A percentile compares a stretch with the other conserved stretches of the same genome.
Evolutionary conservation across 1,140 invertebrate species (phyloP).

Genomic region (Drosophila tropicalis): DNA sequence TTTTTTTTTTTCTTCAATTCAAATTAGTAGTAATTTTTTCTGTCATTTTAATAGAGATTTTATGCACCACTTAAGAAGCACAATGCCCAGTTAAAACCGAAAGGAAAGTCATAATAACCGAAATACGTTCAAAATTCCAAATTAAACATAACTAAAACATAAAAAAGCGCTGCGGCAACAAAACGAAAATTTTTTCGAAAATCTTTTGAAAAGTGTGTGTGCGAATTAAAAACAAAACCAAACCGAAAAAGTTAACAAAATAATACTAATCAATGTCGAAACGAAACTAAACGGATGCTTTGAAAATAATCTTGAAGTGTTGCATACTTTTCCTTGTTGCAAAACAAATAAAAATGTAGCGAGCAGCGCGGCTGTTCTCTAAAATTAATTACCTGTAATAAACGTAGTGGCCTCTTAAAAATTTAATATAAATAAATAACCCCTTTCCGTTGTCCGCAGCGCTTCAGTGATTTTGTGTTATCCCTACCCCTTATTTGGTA

Average conservation of each 20-base stretch:
- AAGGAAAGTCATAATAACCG: background rate
- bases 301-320: slow-evolving; percentile 45
- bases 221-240: slow-evolving; percentile 14
- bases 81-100: slow-evolving; percentile 6
- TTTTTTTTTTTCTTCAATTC: background rate
- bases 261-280: slow-evolving; percentile 20
- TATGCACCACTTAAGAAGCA: background rate
- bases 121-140: slow-evolving; percentile 43
- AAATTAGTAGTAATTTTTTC: background rate
- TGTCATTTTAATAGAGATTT: background rate
- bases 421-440: slow-evolving; percentile 13
- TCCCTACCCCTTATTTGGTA: slow-evolving; percentile 31
- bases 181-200: slow-evolving; percentile 38
- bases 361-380: slow-evolving; percentile 51
- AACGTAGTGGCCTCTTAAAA: slow-evolving; percentile 4
- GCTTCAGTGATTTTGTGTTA: slow-evolving; percentile 60
- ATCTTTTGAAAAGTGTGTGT: slow-evolving; percentile 11
- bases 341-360: slow-evolving; percentile 33
- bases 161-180: slow-evolving; percentile 74
- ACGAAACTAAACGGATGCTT: slow-evolving; percentile 29
- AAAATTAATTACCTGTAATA: slow-evolving; percentile 26
- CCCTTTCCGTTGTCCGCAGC: slow-evolving; percentile 67
- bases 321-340: slow-evolving; percentile 38
- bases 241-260: slow-evolving; percentile 29
- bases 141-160: slow-evolving; percentile 38